phyloP scores from a whole-genome alignment of 2,797 vertebrate genomes.

The Poeciliopsis turneri region DNA sequence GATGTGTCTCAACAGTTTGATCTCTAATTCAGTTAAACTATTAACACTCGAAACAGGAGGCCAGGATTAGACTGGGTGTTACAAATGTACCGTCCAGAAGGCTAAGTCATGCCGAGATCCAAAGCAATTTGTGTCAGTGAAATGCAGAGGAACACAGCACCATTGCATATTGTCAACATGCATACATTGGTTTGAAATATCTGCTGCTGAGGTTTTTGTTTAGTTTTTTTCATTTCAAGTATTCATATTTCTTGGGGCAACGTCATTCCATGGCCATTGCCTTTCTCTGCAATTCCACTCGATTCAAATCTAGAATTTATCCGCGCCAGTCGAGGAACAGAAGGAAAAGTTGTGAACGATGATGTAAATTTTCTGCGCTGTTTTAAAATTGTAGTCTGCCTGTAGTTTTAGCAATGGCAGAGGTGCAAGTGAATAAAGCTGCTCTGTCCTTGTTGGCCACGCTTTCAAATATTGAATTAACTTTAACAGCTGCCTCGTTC shows the following conservation, averaged over 20 bases:
- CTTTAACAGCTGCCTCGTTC: too few relatives aligned
- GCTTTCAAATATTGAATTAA: too few relatives aligned
- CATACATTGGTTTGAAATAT: constrained; percentile 5
- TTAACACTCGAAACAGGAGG: constrained; percentile 68
- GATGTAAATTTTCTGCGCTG: too few relatives aligned
- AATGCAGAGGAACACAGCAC: constrained; percentile 57
- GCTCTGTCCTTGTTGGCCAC: too few relatives aligned
- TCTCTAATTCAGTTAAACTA: constrained; percentile 74
- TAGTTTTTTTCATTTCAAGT: background rate
- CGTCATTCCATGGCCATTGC: too few relatives aligned
- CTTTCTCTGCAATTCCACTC: too few relatives aligned
- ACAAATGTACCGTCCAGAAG: constrained; percentile 64
- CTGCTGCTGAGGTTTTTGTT: background rate
- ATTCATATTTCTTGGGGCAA: background rate
- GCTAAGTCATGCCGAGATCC: constrained; percentile 71
- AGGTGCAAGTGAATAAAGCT: too few relatives aligned
- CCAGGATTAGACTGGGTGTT: constrained; percentile 70
- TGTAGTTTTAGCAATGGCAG: too few relatives aligned
- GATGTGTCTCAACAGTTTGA: constrained; percentile 62
- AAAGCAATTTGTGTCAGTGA: constrained; percentile 75
- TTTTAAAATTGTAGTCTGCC: too few relatives aligned
- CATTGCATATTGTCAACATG: constrained; percentile 17
- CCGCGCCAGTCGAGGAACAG: too few relatives aligned
- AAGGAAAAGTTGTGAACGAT: too few relatives aligned
- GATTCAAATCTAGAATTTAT: too few relatives aligned